Evolutionary conservation across 2,797 vertebrate genomes (phyloP).

Genomic region (Thripadectes ignobilis): DNA sequence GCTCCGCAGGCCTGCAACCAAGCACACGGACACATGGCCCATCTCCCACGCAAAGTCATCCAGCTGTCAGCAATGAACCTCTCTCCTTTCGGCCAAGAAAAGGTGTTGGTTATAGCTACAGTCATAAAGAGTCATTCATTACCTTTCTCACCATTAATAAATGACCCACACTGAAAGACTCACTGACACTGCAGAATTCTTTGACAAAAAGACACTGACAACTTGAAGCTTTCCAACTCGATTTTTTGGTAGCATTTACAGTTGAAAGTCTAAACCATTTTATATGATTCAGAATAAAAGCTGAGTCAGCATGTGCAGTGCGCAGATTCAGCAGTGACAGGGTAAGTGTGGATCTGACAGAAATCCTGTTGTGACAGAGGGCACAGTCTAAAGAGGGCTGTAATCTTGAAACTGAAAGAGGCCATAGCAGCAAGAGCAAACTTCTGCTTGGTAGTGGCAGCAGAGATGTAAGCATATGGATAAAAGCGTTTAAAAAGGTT

Average conservation of each 20-base stretch:
- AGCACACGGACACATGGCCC: not conserved
- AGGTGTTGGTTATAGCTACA: not conserved
- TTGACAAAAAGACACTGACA: not conserved
- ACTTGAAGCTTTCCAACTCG: not conserved
- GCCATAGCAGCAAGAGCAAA: rapidly evolving
- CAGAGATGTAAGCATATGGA: not conserved
- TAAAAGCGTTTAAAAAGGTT: not conserved
- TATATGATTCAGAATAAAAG: not conserved
- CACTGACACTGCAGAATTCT: not conserved
- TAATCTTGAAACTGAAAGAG: not conserved
- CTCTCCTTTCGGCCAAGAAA: not conserved
- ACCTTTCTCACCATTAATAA: not conserved
- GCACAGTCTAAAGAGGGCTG: not conserved
- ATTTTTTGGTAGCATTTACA: not conserved
- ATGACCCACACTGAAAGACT: not conserved
- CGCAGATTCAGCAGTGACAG: not conserved
- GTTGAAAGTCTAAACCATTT: not conserved
- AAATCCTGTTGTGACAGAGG: not conserved
- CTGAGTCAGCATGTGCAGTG: not conserved
- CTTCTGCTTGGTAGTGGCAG: not conserved
- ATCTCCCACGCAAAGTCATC: rapidly evolving
- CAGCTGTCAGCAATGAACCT: not conserved
- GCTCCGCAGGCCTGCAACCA: conserved; percentile 85
- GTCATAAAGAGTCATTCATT: not conserved
- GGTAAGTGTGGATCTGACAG: not conserved